These are phyloP conservation scores for Lagopus muta DNA, from an alignment of 2,113 vertebrate species.

Conservation along the genomic window DNA sequence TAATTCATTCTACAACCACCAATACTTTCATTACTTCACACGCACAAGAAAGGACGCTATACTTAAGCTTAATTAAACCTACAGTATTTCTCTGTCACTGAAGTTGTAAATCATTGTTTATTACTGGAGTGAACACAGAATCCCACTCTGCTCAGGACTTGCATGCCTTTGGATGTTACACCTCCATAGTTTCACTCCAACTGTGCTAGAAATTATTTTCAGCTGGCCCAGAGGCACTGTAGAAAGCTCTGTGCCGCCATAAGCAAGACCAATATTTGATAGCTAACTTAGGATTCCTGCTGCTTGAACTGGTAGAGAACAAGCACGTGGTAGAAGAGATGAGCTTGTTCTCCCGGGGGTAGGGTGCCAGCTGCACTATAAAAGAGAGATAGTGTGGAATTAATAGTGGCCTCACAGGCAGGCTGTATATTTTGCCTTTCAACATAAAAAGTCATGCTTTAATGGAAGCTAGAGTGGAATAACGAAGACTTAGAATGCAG, in stretches of 20 bases:
- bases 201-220: conserved; percentile 71
- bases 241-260: conserved; percentile 30
- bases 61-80: conserved; percentile 11
- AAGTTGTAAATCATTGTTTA: conserved; percentile 50
- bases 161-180: conserved; percentile 48
- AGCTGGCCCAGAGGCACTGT: conserved; percentile 61
- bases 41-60: neutral
- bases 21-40: conserved; percentile 6
- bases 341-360: conserved; percentile 70
- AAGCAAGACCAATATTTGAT: conserved; percentile 67
- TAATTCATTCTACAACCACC: neutral
- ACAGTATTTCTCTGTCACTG: neutral
- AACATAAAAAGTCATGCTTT: conserved; percentile 46
- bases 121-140: conserved; percentile 29
- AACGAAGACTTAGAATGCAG: neutral
- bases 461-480: conserved; percentile 29
- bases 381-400: conserved; percentile 72
- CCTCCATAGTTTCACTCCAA: conserved; percentile 55
- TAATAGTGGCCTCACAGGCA: conserved; percentile 71
- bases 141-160: conserved; percentile 26
- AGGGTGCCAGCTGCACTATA: conserved; percentile 74
- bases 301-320: conserved; percentile 70
- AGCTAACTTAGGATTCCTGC: conserved; percentile 60
- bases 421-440: conserved; percentile 60
- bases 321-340: conserved; percentile 72